Evolutionary conservation across 2,888 invertebrate genomes (phyloP).

Genomic region (Cantharis lateralis): DNA sequence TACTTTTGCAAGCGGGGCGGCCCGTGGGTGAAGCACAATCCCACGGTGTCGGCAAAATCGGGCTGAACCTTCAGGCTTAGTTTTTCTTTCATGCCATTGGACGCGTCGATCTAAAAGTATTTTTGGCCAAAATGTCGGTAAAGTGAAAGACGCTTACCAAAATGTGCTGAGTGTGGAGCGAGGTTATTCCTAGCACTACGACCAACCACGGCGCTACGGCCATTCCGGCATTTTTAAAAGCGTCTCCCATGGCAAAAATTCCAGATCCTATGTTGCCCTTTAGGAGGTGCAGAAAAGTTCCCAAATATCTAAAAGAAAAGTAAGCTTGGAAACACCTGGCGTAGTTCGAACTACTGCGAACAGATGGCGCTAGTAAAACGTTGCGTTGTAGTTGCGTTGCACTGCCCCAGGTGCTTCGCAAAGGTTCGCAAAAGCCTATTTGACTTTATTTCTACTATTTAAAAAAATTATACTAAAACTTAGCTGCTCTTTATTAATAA

Average conservation of each 20-base stretch:
- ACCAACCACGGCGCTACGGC: constrained; percentile 79
- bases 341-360: too few species aligned
- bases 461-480: too few species aligned
- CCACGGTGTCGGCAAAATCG: constrained; percentile 83
- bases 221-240: constrained; percentile 90
- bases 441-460: too few species aligned
- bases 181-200: constrained; percentile 79
- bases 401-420: too few species aligned
- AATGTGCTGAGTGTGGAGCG: constrained; percentile 91
- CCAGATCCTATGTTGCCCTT: constrained; percentile 97
- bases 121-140: not conserved
- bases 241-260: constrained; percentile 93
- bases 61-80: constrained; percentile 63
- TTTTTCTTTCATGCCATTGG: constrained; percentile 67
- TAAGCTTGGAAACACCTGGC: too few species aligned
- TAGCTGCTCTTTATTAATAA: too few species aligned
- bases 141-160: constrained; percentile 62
- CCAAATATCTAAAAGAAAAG: constrained; percentile 68
- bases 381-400: too few species aligned
- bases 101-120: constrained; percentile 63
- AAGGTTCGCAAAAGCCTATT: too few species aligned
- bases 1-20: constrained; percentile 65
- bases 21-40: constrained; percentile 78
- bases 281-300: constrained; percentile 89
- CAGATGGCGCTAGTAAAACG: too few species aligned